These are phyloP conservation scores for Stegastes partitus DNA, from an alignment of 2,113 vertebrate species.

Conservation along the genomic window DNA sequence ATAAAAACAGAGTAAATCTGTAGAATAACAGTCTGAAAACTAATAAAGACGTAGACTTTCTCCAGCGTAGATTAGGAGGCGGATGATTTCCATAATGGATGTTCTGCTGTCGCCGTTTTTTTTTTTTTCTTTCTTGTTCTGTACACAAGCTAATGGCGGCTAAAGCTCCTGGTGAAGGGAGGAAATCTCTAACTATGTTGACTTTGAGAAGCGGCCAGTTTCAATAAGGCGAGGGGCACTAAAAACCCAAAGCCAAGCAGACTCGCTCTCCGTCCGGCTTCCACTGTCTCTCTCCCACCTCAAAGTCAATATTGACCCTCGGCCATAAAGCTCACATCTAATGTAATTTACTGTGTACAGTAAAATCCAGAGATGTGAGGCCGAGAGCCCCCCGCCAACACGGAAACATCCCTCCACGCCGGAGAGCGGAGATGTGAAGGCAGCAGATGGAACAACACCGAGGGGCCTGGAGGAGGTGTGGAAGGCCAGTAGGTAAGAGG, in stretches of 20 bases:
- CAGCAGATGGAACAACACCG: conserved; percentile 29
- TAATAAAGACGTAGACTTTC: no score
- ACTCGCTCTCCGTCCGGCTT: conserved; percentile 20
- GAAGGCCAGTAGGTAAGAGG: conserved; percentile 66
- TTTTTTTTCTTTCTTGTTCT: conserved; percentile 15
- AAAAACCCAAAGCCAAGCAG: conserved; percentile 54
- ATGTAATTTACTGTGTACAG: conserved; percentile 71
- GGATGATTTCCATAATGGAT: conserved; percentile 30
- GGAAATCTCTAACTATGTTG: conserved; percentile 69
- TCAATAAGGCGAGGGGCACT: conserved; percentile 62
- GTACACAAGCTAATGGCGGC: conserved; percentile 40
- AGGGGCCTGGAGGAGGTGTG: conserved; percentile 57
- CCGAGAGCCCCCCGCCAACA: neutral
- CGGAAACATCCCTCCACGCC: no score
- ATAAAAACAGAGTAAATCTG: no score
- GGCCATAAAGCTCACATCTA: conserved; percentile 72
- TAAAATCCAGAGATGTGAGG: conserved; percentile 65
- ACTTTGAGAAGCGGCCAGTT: conserved; percentile 67
- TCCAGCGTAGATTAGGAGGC: no score
- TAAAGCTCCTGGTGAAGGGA: conserved; percentile 38
- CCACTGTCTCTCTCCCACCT: conserved; percentile 46
- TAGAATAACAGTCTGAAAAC: no score
- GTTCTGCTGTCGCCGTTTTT: neutral
- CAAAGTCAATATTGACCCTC: conserved; percentile 81
- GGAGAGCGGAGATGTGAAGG: no score